Evolutionary conservation across 2,888 invertebrate genomes (phyloP), one percentile per base, ranked within the genome.

Genomic region (Disparrhopalites patrizii): DNA sequence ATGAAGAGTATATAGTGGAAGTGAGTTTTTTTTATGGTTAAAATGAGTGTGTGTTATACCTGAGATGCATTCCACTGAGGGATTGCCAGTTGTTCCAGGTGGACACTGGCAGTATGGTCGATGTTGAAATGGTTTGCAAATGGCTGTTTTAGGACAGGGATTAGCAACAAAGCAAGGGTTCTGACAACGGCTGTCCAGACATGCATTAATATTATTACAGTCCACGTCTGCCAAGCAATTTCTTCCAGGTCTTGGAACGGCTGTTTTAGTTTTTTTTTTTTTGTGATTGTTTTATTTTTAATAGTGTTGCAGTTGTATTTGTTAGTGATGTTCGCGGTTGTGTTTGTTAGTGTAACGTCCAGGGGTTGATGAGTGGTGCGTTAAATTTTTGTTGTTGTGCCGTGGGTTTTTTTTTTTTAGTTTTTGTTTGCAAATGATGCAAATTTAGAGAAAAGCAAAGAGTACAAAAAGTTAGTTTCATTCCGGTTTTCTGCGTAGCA

Each of bases 81-180:
- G 77, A 74, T 79, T 77, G 36, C 79, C 87, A 7, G 82, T 80
- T 75, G 83, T 86, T 60, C 83, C 83, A 1, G 84, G 80, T 50
- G 85, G 77, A 76, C 88, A 88, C n/a, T 82, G 81, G 76, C 87
- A 88, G 20, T 83, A 79, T 38, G 76, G 71, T 65, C 70, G 70
- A 67, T 78, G 79, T 69, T 78, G 76, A 60, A 76, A 75, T 25
- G 78, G 76, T 70, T 77, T 77, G 66, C 78, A 78, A 61, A 76
- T 68, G 30, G 77, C 77, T 62, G 76, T 76, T 60, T 75, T 72
- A 66, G 77, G 77, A 70, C 78, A 79, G 33, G 78, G 77, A 58
- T 77, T 77, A 66, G 76, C 75, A 62, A 76, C 73, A 55, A 74
- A 70, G 72, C 79, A 79, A 36, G 79, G 79, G 69, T 80, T 78